phyloP scores from a whole-genome alignment of 2,888 invertebrate genomes.

The Dascillus cervinus region DNA sequence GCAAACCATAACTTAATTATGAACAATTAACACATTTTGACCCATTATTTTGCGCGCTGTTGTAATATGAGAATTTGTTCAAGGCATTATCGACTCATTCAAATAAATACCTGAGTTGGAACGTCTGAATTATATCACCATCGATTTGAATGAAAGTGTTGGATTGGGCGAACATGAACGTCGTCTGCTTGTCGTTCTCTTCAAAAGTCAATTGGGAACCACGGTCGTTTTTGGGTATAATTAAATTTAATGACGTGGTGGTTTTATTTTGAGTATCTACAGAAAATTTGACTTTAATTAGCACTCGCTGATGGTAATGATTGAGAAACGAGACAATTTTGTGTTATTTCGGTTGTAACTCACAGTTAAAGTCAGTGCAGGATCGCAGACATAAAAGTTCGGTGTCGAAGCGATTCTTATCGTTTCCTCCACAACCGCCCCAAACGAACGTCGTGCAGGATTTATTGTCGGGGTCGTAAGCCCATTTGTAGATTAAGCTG shows the following conservation, averaged over 20 bases:
- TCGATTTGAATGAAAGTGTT: conserved; percentile 87
- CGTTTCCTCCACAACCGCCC: conserved; percentile 63
- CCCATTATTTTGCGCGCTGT: too few relatives aligned
- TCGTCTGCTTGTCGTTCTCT: conserved; percentile 75
- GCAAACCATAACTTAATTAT: conserved; percentile 27
- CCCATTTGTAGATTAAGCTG: conserved; percentile 60
- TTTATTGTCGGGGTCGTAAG: conserved; percentile 50
- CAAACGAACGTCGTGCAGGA: conserved; percentile 57
- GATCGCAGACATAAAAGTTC: conserved; percentile 58
- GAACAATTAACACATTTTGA: not conserved
- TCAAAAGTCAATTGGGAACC: conserved; percentile 77
- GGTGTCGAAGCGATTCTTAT: conserved; percentile 58
- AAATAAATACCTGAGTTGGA: conserved; percentile 68
- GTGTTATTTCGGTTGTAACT: too few relatives aligned
- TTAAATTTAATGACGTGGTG: too few relatives aligned
- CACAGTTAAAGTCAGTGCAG: conserved; percentile 38
- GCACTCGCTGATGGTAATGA: too few relatives aligned
- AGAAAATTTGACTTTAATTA: not conserved
- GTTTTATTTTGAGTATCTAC: not conserved
- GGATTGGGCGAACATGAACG: conserved; percentile 88
- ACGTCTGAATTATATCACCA: conserved; percentile 82
- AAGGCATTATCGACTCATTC: not conserved
- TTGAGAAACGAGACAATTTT: too few relatives aligned
- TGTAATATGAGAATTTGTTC: too few relatives aligned
- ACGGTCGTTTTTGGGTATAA: conserved; percentile 57